These are phyloP conservation scores for Globia sparganii DNA, from an alignment of 2,888 invertebrate species.

Conservation along the genomic window DNA sequence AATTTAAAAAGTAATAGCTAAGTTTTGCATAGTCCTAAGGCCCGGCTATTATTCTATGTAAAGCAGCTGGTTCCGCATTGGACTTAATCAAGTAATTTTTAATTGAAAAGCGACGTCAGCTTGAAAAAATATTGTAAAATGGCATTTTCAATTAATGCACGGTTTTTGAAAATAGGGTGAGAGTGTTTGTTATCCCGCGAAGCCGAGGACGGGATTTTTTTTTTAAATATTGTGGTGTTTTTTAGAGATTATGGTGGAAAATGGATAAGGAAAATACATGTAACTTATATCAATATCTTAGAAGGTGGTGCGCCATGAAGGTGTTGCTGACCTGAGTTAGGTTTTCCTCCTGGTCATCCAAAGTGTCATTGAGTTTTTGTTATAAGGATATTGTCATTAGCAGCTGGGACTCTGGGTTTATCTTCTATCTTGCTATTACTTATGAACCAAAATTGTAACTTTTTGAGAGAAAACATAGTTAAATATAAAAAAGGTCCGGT, in stretches of 20 bases:
- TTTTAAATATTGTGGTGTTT: not conserved
- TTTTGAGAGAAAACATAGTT: no score
- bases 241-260: not conserved
- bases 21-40: slow-evolving; percentile 65
- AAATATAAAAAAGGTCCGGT: no score
- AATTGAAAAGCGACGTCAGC: slow-evolving; percentile 45
- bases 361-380: no score
- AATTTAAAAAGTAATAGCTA: slow-evolving; percentile 64
- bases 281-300: not conserved
- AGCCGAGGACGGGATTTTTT: not conserved
- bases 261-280: no score
- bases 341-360: no score
- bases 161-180: slow-evolving; percentile 4
- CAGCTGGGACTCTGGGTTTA: no score
- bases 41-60: slow-evolving; percentile 70
- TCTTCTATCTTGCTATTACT: no score
- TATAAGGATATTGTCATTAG: no score
- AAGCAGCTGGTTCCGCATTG: slow-evolving; percentile 56
- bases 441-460: no score
- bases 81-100: slow-evolving; percentile 52
- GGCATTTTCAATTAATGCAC: slow-evolving; percentile 37
- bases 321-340: no score
- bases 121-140: slow-evolving; percentile 30
- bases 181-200: not conserved
- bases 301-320: no score